Evolutionary conservation across 2,888 invertebrate species (phyloP), one percentile per base, ranked within the genome.

Genomic region (Belgica antarctica): DNA sequence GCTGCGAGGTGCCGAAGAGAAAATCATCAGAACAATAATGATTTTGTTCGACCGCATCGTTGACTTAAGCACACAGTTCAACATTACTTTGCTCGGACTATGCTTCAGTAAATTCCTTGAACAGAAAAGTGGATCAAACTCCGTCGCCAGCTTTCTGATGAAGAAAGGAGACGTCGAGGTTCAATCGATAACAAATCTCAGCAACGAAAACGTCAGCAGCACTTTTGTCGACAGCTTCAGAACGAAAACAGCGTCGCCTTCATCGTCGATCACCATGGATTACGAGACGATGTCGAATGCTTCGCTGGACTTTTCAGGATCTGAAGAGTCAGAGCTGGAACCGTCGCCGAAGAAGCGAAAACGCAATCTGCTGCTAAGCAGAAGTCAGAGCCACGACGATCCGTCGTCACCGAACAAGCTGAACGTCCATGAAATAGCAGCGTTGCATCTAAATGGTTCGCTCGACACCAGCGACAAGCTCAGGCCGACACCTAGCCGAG

Each of bases 41-140:
- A 85, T 86, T 76, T 82, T 91, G 74, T 90, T 90, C 76, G 87
- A 87, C 76, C 86, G 89, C 76, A 83, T 88, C 72, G 86, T 90
- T 71, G 86, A 89, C 76, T 82, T 87, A 73, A 83, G 84, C 27
- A 87, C 87, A 80, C 88, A 89, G 72, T 92, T 89, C 80, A 90
- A 90, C 79, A 86, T 92, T 74, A 91, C 90, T 0, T 80, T 91
- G 69, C 82, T 92, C 71, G 92, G 91, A n/a, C 81, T 91, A 75
- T 89, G 90, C 19, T 91, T 91, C 77, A 89, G 89, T 1, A 91
- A 91, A 78, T 91, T 92, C 76, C 87, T 87, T 74, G 90, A 88
- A 74, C 83, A 86, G 71, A 86, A 85, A 77, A 84, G 84, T 1
- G 88, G 88, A 1, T 84, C 85, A 73, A 85, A 87, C 74, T 89